phyloP scores from a whole-genome alignment of 2,797 vertebrate species.

The Poliocrania exsul region DNA sequence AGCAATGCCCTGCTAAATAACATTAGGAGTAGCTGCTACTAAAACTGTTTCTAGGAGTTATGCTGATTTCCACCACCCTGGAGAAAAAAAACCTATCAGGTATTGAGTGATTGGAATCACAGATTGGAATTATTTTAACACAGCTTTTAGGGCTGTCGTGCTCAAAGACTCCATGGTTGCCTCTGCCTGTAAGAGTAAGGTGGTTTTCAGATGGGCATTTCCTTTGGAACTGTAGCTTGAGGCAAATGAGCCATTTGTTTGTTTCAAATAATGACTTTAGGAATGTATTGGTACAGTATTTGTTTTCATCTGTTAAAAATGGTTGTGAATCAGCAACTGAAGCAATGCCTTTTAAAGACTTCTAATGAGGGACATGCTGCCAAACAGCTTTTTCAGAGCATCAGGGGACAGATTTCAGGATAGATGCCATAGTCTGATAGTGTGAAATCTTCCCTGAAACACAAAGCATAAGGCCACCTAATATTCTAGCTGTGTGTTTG shows the following conservation, averaged over 20 bases:
- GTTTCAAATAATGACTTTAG: neutral
- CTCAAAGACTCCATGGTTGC: fast-evolving
- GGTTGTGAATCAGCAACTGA: neutral
- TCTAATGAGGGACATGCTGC: neutral
- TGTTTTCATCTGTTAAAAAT: neutral
- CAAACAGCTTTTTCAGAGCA: neutral
- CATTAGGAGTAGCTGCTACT: neutral
- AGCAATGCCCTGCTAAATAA: neutral
- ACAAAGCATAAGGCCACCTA: neutral
- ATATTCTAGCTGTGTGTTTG: neutral
- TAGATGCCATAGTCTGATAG: neutral
- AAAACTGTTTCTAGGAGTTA: neutral
- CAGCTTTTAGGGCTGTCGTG: neutral
- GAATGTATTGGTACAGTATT: neutral
- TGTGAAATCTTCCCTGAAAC: neutral
- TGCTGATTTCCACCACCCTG: neutral
- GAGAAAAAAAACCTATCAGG: fast-evolving
- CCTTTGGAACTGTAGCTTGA: neutral
- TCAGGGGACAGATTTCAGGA: neutral
- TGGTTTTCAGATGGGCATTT: neutral
- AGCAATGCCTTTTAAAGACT: neutral
- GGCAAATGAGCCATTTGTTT: neutral
- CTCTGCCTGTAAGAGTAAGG: neutral
- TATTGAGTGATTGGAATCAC: neutral
- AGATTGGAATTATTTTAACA: neutral